Percentiles rank a stretch among this genome's conserved stretches.
Conservation (phyloP, 2,797 vertebrate genomes). For the Myripristis murdjan region DNA sequence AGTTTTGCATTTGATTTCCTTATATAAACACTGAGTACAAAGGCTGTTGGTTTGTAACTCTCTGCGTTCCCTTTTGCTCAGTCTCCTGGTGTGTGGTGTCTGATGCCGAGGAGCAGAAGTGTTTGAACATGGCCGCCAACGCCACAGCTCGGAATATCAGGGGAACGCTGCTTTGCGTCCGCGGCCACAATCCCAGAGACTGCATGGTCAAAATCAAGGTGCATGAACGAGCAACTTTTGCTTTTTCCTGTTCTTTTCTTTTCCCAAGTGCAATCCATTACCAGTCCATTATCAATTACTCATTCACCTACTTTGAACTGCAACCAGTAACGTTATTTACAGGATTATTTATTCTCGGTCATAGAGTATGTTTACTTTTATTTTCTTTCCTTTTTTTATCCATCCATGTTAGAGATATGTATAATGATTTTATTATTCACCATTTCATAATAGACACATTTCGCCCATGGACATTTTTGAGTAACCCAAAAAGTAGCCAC, state of each 20-base stretch:
- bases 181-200: slow-evolving; percentile 78
- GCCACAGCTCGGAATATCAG: slow-evolving; percentile 78
- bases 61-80: slow-evolving; percentile 42
- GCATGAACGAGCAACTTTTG: background rate
- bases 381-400: background rate
- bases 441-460: background rate
- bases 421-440: too few relatives aligned
- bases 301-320: background rate
- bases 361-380: background rate
- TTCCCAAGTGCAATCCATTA: background rate
- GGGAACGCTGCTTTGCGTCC: slow-evolving; percentile 81
- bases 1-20: background rate
- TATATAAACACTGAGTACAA: background rate
- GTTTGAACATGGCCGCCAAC: slow-evolving; percentile 84
- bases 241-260: too few relatives aligned
- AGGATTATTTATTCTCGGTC: background rate
- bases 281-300: background rate
- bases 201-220: slow-evolving; percentile 89
- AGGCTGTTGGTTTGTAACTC: slow-evolving; percentile 5
- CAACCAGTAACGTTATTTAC: background rate
- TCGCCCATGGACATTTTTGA: background rate
- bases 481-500: background rate
- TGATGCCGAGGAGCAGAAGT: slow-evolving; percentile 85
- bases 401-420: too few relatives aligned
- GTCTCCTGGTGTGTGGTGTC: slow-evolving; percentile 87